A percentile compares a stretch with the other conserved stretches of the same genome.
These are phyloP conservation scores for Cephalophus harveyi DNA, from an alignment of 2,113 vertebrate genomes.

Conservation along the genomic window DNA sequence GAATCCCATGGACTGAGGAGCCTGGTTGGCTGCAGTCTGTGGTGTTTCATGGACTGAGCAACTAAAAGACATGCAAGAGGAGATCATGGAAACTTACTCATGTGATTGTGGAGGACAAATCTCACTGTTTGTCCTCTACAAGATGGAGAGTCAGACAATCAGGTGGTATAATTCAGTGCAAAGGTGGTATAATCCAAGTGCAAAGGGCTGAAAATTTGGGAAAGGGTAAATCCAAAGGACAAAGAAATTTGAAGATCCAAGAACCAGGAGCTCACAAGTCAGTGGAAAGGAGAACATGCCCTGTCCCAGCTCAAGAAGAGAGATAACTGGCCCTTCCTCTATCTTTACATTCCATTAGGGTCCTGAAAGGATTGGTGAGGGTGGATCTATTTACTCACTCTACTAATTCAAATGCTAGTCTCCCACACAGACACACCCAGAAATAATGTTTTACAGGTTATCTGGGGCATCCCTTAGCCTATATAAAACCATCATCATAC, in stretches of 20 bases:
- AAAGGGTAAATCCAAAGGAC: background rate
- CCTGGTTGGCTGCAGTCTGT: background rate
- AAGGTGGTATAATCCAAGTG: background rate
- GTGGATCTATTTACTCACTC: background rate
- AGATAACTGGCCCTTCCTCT: background rate
- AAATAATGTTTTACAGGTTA: background rate
- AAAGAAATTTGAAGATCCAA: background rate
- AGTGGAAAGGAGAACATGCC: background rate
- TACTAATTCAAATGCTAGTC: background rate
- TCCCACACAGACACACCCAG: background rate
- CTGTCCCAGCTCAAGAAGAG: background rate
- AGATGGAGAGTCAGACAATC: background rate
- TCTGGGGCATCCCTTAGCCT: background rate
- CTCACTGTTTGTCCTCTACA: background rate
- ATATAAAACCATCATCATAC: background rate
- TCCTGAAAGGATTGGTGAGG: background rate
- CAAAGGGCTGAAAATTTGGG: background rate
- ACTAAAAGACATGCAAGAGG: background rate
- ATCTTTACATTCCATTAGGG: background rate
- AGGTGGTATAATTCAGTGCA: background rate
- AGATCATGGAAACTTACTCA: background rate
- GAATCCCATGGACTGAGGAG: background rate
- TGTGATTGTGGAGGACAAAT: background rate
- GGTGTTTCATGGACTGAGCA: background rate
- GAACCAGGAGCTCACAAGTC: background rate